A percentile compares a stretch with the other conserved stretches of the same genome.
phyloP scores from a whole-genome alignment of 2,113 vertebrate genomes.

The Hippocampus abdominalis region DNA sequence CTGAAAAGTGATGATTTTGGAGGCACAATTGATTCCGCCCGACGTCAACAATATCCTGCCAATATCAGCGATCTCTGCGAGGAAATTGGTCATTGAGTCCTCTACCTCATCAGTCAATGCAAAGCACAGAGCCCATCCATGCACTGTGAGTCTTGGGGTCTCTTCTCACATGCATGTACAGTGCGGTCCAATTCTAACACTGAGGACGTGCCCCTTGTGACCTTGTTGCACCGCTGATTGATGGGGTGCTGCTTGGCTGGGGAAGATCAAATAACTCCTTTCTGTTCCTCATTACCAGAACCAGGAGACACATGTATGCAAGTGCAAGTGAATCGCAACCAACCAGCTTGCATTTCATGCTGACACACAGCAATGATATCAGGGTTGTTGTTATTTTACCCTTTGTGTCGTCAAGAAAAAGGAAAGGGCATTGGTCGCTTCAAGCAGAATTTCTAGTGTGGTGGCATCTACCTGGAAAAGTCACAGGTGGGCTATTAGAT shows the following conservation, averaged over 20 bases:
- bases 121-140: background rate
- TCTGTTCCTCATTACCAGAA: slow-evolving; percentile 58
- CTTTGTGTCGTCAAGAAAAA: slow-evolving; percentile 2
- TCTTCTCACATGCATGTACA: slow-evolving; percentile 31
- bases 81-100: slow-evolving; percentile 37
- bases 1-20: too few species aligned
- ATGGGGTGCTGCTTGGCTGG: slow-evolving; percentile 53
- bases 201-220: slow-evolving; percentile 51
- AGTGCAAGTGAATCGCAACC: slow-evolving; percentile 5
- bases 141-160: slow-evolving; percentile 16
- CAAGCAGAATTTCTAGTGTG: background rate
- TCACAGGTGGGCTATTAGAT: slow-evolving; percentile 4
- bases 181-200: slow-evolving; percentile 55
- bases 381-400: slow-evolving; percentile 11
- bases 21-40: too few species aligned
- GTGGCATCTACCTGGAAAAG: slow-evolving; percentile 4
- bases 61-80: slow-evolving; percentile 41
- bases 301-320: slow-evolving; percentile 26
- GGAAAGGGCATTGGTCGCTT: background rate
- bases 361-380: background rate
- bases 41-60: too few species aligned
- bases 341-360: slow-evolving; percentile 4
- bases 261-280: slow-evolving; percentile 64
- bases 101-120: slow-evolving; percentile 33
- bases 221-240: slow-evolving; percentile 64